These are phyloP conservation scores for Myrmophylax atrothorax DNA, from an alignment of 2,113 vertebrate genomes.

Conservation along the genomic window DNA sequence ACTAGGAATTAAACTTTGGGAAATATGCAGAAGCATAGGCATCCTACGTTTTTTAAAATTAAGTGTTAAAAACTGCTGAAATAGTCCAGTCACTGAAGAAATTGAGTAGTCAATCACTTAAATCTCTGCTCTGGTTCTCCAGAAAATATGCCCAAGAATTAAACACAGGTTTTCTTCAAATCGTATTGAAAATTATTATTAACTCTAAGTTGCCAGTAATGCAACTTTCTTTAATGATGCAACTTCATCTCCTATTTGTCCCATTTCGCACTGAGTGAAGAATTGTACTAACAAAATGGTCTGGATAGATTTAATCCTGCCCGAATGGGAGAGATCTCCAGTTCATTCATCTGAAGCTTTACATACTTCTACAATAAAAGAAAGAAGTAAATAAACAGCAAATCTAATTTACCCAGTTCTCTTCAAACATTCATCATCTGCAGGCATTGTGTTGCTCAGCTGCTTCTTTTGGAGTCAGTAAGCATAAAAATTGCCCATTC, in stretches of 20 bases:
- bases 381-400: not conserved
- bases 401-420: not conserved
- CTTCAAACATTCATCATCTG: not conserved
- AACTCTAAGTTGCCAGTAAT: not conserved
- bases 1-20: not conserved
- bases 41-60: not conserved
- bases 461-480: not conserved
- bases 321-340: not conserved
- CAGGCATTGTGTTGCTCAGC: not conserved
- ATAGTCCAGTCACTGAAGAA: not conserved
- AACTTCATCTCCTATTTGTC: not conserved
- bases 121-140: not conserved
- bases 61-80: not conserved
- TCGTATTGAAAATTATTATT: not conserved
- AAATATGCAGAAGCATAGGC: not conserved
- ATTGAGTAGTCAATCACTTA: not conserved
- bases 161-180: not conserved
- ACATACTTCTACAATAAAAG: not conserved
- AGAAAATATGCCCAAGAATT: not conserved
- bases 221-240: not conserved
- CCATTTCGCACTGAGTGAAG: not conserved
- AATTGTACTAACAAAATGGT: not conserved
- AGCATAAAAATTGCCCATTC: not conserved
- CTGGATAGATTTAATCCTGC: not conserved
- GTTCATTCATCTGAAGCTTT: not conserved